phyloP scores from a whole-genome alignment of 2,888 invertebrate genomes.

The Drosophila greeni region DNA sequence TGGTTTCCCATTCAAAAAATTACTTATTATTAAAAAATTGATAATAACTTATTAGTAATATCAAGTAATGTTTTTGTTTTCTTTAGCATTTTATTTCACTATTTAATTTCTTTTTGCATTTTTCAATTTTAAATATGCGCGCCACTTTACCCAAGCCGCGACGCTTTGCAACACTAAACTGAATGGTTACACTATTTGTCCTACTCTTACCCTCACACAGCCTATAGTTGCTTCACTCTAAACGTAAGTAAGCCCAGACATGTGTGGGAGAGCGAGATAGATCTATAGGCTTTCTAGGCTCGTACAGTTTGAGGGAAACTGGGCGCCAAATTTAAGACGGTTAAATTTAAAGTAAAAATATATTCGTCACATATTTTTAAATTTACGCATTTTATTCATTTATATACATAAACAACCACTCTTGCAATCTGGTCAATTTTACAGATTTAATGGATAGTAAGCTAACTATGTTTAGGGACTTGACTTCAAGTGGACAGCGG shows the following conservation, averaged over 20 bases:
- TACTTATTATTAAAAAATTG: too few relatives aligned
- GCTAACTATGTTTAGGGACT: conserved; percentile 35
- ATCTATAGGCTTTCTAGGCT: fast-evolving
- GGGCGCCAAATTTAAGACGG: conserved; percentile 3
- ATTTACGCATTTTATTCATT: conserved; percentile 31
- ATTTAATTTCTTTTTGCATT: not conserved
- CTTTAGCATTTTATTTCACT: too few relatives aligned
- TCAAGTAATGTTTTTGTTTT: not conserved
- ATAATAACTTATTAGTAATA: too few relatives aligned
- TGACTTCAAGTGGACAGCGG: conserved; percentile 37
- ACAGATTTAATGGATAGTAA: conserved; percentile 11
- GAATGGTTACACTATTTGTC: not conserved
- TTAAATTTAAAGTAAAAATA: too few relatives aligned
- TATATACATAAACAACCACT: conserved; percentile 34
- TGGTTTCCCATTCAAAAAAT: too few relatives aligned
- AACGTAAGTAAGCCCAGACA: not conserved
- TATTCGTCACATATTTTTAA: not conserved
- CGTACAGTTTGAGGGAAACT: conserved; percentile 42
- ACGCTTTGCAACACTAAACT: not conserved
- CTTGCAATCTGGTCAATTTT: conserved; percentile 8
- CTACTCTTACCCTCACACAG: not conserved
- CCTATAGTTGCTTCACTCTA: conserved; percentile 19
- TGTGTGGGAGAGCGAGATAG: conserved; percentile 8
- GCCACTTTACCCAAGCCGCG: not conserved
- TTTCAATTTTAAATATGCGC: not conserved